Evolutionary conservation across 2,797 vertebrate genomes (phyloP), one percentile per base, ranked within the genome.

Genomic region (Poecilia velifera): DNA sequence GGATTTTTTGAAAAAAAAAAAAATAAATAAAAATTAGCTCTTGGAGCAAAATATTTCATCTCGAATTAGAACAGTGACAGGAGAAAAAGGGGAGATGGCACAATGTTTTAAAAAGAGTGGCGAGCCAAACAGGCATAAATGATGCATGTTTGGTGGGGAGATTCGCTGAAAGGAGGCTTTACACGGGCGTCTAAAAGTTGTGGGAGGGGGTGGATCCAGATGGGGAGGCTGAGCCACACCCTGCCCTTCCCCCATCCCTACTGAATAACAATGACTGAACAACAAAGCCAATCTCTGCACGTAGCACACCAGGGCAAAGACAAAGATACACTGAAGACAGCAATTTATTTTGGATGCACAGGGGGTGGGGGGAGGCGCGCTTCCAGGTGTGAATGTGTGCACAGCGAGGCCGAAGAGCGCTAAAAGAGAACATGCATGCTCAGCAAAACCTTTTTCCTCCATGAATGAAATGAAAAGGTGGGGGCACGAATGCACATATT

Each of bases 41-140:
- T 86, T 86, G 82, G 90, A 86, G 86, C 88, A 87, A 84, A 87
- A 72, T 77, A 82, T 91, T 92, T 93, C 83, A 89, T 93, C 73
- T 49, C 84, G 87, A 93, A 89, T 93, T 91, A 93, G 4, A 93
- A 90, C 66, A 78, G 59, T 72, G 31, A 25, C 76, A 81, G 76
- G 75, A 78, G 70, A 39, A 43, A 55, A 55, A 74, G 78, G 73
- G 82, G 45, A 79, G 74, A 70, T 51, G 47, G 73, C 51, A 77
- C 51, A 87, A 43, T 39, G 47, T 39, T 46, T 70, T 80, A 83
- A 68, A 78, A 85, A 82, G 78, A 86, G 83, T 92, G 90, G 83
- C 87, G 79, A 79, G 77, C 82, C 82, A 87, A 81, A 87, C 79
- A 88, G 85, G 85, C 47, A 8, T 82, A 82, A 89, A 85, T 86